Conservation (phyloP, 2,888 invertebrate species). For the Leucozona laternaria region DNA sequence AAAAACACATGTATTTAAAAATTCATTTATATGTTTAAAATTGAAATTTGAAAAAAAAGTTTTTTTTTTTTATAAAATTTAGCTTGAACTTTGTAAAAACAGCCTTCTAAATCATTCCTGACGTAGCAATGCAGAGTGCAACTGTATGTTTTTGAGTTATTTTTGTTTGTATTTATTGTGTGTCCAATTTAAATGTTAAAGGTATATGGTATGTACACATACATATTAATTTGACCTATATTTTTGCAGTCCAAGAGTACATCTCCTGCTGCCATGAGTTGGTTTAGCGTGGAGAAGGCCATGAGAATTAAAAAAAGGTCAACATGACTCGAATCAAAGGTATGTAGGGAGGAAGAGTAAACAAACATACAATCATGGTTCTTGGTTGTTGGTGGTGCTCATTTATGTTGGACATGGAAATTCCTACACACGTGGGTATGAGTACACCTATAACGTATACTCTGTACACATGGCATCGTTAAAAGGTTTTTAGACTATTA, state of each 20-base stretch:
- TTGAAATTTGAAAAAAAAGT: too few relatives aligned
- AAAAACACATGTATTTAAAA: too few relatives aligned
- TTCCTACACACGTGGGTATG: background rate
- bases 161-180: background rate
- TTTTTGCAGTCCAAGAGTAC: background rate
- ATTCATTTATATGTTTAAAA: too few relatives aligned
- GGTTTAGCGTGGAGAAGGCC: background rate
- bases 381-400: background rate
- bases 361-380: background rate
- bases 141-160: background rate
- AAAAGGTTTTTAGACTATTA: background rate
- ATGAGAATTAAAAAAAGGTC: conserved; percentile 2
- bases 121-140: too few relatives aligned
- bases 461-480: background rate
- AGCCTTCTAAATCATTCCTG: too few relatives aligned
- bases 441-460: background rate
- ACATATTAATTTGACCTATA: background rate
- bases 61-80: too few relatives aligned
- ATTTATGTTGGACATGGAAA: conserved; percentile 12
- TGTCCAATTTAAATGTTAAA: background rate
- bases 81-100: too few relatives aligned
- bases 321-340: background rate
- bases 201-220: background rate
- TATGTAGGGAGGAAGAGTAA: background rate
- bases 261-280: background rate